These are phyloP conservation scores for Channa maculata DNA, from an alignment of 2,113 vertebrate genomes.

Conservation along the genomic window DNA sequence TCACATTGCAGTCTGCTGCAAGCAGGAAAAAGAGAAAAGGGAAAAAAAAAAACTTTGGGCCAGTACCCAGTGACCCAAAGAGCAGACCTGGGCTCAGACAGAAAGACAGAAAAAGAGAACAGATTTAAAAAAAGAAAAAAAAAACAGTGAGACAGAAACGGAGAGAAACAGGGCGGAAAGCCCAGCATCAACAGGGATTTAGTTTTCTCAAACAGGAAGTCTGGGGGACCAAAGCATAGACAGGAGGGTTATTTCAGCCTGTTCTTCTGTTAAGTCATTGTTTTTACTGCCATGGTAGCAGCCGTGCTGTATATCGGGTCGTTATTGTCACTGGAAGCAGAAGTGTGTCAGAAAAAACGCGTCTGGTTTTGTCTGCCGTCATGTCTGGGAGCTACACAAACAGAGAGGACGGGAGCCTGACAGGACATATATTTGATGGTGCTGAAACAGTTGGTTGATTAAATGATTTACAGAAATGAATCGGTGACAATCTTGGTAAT, in stretches of 20 bases:
- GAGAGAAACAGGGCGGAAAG: conserved; percentile 73
- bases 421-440: conserved; percentile 9
- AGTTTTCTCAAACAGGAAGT: conserved; percentile 82
- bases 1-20: conserved; percentile 33
- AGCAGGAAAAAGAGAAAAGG: neutral
- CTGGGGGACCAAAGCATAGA: conserved; percentile 73
- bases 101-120: conserved; percentile 40
- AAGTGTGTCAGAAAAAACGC: conserved; percentile 48
- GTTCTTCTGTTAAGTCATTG: conserved; percentile 77
- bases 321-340: conserved; percentile 42
- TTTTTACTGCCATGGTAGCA: conserved; percentile 66
- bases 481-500: neutral
- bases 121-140: conserved; percentile 12
- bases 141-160: conserved; percentile 46
- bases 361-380: conserved; percentile 52
- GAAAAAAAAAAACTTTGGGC: conserved; percentile 17
- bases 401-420: neutral
- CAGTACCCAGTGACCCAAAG: conserved; percentile 66
- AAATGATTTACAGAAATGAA: conserved; percentile 2
- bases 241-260: conserved; percentile 78
- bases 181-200: conserved; percentile 80
- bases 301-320: conserved; percentile 41
- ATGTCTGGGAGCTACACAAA: conserved; percentile 39
- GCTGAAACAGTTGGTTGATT: conserved; percentile 27
- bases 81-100: conserved; percentile 46